Percentiles rank a stretch among this genome's conserved stretches.
phyloP scores from a whole-genome alignment of 2,888 invertebrate genomes.

The Anoplius nigerrimus region DNA sequence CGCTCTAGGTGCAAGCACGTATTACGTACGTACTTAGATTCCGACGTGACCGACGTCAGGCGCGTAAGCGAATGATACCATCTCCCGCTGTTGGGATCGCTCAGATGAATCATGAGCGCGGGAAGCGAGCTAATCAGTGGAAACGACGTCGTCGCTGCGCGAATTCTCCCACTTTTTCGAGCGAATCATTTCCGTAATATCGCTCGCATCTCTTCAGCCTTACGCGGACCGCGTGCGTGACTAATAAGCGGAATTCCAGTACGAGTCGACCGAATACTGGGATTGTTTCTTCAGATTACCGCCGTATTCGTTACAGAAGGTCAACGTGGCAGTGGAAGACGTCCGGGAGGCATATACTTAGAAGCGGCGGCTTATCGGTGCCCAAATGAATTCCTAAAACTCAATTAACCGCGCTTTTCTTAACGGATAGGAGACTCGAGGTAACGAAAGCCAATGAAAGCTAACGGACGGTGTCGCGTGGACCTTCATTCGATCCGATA shows the following conservation, averaged over 20 bases:
- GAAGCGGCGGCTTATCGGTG: conserved; percentile 57
- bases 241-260: too few species aligned
- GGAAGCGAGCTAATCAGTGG: conserved; percentile 37
- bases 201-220: too few species aligned
- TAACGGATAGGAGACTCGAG: conserved; percentile 31
- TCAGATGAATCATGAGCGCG: conserved; percentile 48
- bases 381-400: conserved; percentile 67
- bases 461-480: conserved; percentile 25
- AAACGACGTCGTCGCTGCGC: conserved; percentile 20
- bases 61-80: not conserved
- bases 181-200: not conserved
- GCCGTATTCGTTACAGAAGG: too few species aligned
- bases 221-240: too few species aligned
- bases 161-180: conserved; percentile 33
- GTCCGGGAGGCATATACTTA: too few species aligned
- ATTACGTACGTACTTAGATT: not conserved
- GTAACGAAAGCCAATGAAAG: conserved; percentile 52
- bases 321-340: too few species aligned
- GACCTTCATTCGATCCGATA: conserved; percentile 49
- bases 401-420: conserved; percentile 62
- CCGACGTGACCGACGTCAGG: conserved; percentile 25
- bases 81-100: conserved; percentile 27
- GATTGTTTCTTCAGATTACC: too few species aligned
- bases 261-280: too few species aligned
- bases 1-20: too few species aligned